Percentiles rank a stretch among this genome's conserved stretches.
Conservation (phyloP, 1,140 invertebrate species). For the Brachionus rotundiformis region DNA sequence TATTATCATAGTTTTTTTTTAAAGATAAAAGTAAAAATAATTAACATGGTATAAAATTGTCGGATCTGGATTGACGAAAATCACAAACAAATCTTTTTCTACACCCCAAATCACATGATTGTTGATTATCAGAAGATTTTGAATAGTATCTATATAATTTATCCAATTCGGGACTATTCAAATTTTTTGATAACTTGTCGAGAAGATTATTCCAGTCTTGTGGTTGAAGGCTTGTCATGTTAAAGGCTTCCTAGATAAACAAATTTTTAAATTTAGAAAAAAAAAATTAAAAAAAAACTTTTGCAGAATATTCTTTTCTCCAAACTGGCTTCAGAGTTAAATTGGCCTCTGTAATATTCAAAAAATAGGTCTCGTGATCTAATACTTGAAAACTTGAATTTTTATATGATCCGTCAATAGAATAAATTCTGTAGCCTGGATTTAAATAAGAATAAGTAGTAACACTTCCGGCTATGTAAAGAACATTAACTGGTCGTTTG, state of each 20-base stretch:
- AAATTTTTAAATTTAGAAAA: not conserved
- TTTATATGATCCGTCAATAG: constrained; percentile 34
- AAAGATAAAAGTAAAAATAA: not conserved
- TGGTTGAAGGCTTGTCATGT: constrained; percentile 1
- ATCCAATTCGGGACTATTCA: constrained; percentile 15
- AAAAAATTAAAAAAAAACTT: not conserved
- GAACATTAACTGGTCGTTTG: constrained; percentile 74
- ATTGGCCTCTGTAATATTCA: constrained; percentile 31
- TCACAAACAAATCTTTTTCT: constrained; percentile 45
- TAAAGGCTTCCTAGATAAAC: constrained; percentile 15
- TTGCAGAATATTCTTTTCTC: constrained; percentile 52
- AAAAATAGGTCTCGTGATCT: constrained; percentile 46
- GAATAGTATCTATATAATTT: constrained; percentile 17
- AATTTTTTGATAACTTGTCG: constrained; percentile 11
- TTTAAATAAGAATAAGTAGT: constrained; percentile 72
- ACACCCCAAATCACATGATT: constrained; percentile 37
- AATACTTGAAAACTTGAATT: constrained; percentile 25
- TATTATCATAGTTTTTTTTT: not conserved
- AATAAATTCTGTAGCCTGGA: constrained; percentile 49
- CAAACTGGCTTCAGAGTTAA: constrained; percentile 16
- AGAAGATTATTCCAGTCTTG: constrained; percentile 40
- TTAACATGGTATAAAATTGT: constrained; percentile 50
- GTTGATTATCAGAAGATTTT: constrained; percentile 43
- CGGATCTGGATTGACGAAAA: constrained; percentile 42
- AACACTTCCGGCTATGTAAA: constrained; percentile 86